These are phyloP conservation scores for Bujurquina vittata DNA, from an alignment of 2,113 vertebrate species.

Conservation along the genomic window DNA sequence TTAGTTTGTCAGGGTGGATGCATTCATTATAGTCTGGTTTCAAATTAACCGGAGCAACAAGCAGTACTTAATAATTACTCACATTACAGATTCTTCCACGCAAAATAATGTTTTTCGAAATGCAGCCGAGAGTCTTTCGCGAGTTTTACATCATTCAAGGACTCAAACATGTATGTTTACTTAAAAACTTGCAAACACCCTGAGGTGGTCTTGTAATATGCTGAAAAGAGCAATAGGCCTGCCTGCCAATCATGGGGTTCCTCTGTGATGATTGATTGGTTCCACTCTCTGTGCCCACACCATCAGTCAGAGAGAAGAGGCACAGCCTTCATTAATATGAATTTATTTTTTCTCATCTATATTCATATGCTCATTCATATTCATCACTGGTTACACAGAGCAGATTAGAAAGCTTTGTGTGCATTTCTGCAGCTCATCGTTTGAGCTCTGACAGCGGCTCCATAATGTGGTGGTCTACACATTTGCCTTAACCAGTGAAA, in stretches of 20 bases:
- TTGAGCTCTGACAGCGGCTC: not conserved
- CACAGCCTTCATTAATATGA: conserved; percentile 66
- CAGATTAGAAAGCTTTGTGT: conserved; percentile 61
- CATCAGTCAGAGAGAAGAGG: conserved; percentile 59
- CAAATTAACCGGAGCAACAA: not conserved
- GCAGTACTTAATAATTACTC: not conserved
- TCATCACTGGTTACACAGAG: conserved; percentile 56
- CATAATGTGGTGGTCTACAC: not conserved
- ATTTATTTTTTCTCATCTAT: conserved; percentile 63
- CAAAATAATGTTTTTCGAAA: not conserved
- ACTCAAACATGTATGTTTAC: not conserved
- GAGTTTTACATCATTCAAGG: not conserved
- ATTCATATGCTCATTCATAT: conserved; percentile 73
- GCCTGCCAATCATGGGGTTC: conserved; percentile 48
- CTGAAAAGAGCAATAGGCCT: not conserved
- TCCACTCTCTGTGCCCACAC: conserved; percentile 46
- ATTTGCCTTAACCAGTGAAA: not conserved
- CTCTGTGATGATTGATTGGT: conserved; percentile 56
- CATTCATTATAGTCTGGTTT: conserved; percentile 45
- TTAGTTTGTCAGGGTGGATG: conserved; percentile 22
- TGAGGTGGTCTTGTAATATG: not conserved
- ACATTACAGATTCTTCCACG: conserved; percentile 1
- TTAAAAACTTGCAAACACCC: not conserved
- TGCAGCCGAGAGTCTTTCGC: not conserved
- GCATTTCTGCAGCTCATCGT: conserved; percentile 44